These are phyloP conservation scores for Phymanthus crucifer DNA, from an alignment of 92 coral and sea anemone species.

Conservation along the genomic window DNA sequence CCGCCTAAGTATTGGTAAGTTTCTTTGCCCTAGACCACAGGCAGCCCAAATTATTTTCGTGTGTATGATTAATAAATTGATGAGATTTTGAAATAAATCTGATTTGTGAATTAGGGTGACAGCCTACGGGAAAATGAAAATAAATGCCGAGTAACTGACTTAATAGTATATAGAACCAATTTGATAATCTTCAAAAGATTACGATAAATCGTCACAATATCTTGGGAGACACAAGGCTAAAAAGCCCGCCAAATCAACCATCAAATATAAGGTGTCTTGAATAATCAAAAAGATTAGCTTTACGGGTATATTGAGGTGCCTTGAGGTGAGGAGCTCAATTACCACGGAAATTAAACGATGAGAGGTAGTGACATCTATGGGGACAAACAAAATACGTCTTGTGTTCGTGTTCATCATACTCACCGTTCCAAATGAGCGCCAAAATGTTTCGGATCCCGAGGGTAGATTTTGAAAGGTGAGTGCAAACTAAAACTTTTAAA, in stretches of 20 bases:
- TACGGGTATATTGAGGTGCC: not conserved
- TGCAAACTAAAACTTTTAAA: not conserved
- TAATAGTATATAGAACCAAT: too few species aligned
- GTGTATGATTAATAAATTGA: too few species aligned
- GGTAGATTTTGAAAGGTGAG: slow-evolving; percentile 3
- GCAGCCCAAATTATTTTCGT: too few species aligned
- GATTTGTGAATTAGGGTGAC: too few species aligned
- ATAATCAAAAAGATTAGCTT: not conserved
- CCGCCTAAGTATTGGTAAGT: too few species aligned
- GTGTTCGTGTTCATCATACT: not conserved
- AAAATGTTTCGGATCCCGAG: not conserved
- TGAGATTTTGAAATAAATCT: too few species aligned
- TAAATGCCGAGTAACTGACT: too few species aligned
- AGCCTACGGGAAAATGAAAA: too few species aligned
- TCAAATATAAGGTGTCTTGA: not conserved
- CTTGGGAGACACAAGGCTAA: not conserved
- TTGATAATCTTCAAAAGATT: not conserved
- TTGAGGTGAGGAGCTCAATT: not conserved
- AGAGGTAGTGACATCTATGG: not conserved
- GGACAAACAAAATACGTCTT: not conserved
- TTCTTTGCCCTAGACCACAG: too few species aligned
- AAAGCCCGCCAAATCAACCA: not conserved
- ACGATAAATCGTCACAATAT: not conserved
- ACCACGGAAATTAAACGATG: not conserved
- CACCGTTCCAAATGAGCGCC: not conserved